Evolutionary conservation across 2,113 vertebrate species (phyloP), one percentile per base, ranked within the genome.

Genomic region (Uropsilus gracilis): DNA sequence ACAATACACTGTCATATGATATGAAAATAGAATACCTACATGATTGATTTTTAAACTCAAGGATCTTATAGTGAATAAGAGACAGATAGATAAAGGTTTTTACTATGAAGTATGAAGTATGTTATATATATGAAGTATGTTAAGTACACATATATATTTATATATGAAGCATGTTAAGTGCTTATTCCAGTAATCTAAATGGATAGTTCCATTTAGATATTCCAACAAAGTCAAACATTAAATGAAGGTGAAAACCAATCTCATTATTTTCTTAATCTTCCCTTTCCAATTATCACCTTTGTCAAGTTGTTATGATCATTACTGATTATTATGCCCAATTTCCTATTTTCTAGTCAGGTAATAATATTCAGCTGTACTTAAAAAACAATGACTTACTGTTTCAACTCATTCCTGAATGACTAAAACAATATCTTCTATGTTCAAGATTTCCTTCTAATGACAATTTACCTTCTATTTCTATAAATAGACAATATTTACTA

Each of bases 191-290:
- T 37, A 11, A 91, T 55, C n/a, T 17, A 77, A 66, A 77, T 81
- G 32, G 50, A 30, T 28, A 30, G 3, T 13, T 72, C 46, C 42
- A 44, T 32, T 37, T 48, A 30, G 39, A 69, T 78, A 69, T 32
- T 78, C 17, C 48, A 82, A 80, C 26, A 76, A 50, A 93, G 26
- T 12, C 37, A n/a, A 89, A 86, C 59, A 68, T 68, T 61, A 66
- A 81, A 68, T 5, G 11, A 26, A 3, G 1, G 12, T 32, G 5
- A 59, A 82, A 86, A 50, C 28, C 42, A 34, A 34, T 8, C 32
- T 78, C 34, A 53, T 3, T 50, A 9, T 44, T 61, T 72, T 71
- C 53, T 16, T 57, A 64, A 6, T 53, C 46, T 44, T 76, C 48
- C 26, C 10, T 61, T 63, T 32, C 22, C 26, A 26, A n/a, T 20